A percentile compares a stretch with the other conserved stretches of the same genome.
phyloP scores from a whole-genome alignment of 30 jellyfish, hydroid and myxozoan species.

The Hydractinia symbiolongicarpus region DNA sequence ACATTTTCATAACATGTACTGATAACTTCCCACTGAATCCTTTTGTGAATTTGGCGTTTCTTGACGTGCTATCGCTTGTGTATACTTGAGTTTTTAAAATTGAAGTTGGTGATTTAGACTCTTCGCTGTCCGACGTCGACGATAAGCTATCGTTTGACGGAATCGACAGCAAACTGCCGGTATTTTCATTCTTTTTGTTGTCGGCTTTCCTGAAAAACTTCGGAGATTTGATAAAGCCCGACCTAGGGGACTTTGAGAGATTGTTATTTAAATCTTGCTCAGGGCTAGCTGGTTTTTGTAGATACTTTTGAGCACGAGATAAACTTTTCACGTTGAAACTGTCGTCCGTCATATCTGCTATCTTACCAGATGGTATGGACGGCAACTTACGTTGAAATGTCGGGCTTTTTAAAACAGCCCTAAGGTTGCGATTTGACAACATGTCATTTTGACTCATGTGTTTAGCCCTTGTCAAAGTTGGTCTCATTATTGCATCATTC shows the following conservation, averaged over 20 bases:
- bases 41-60: slow-evolving; percentile 46
- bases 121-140: slow-evolving; percentile 22
- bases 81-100: neutral
- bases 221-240: slow-evolving; percentile 11
- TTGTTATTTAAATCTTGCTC: neutral
- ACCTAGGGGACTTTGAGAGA: neutral
- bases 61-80: slow-evolving; percentile 9
- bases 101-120: neutral
- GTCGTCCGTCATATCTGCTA: neutral
- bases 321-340: neutral
- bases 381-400: neutral
- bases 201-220: neutral
- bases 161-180: neutral
- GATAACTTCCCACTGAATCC: slow-evolving; percentile 71
- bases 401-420: slow-evolving; percentile 5
- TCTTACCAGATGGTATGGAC: slow-evolving; percentile 3
- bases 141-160: slow-evolving; percentile 23
- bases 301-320: slow-evolving; percentile 27
- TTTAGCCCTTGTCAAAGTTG: neutral
- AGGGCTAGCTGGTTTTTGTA: neutral
- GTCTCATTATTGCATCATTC: neutral
- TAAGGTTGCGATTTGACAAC: neutral
- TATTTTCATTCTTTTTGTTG: neutral
- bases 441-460: slow-evolving; percentile 3
- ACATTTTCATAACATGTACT: slow-evolving; percentile 31